Evolutionary conservation across 1,140 invertebrate species (phyloP).

Genomic region (Hyles vespertilio): DNA sequence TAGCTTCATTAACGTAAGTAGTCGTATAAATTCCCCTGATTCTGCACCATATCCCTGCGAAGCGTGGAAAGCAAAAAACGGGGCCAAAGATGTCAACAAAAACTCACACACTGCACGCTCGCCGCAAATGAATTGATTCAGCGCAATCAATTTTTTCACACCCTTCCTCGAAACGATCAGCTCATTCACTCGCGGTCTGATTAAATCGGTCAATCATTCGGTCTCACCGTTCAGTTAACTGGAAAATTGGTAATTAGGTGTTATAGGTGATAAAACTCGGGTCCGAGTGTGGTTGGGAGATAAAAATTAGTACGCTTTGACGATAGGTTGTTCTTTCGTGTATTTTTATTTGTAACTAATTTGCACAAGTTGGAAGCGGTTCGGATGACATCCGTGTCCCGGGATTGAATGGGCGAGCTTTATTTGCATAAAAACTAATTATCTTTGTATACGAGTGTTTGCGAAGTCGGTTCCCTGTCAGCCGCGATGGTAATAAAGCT

Average conservation of each 20-base stretch:
- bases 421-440: constrained; percentile 41
- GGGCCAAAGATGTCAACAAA: constrained; percentile 54
- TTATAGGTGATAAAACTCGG: constrained; percentile 55
- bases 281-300: constrained; percentile 16
- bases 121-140: constrained; percentile 66
- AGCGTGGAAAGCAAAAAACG: constrained; percentile 46
- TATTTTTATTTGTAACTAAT: constrained; percentile 8
- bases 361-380: constrained; percentile 4
- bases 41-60: constrained; percentile 24
- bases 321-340: constrained; percentile 1
- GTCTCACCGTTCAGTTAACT: constrained; percentile 66
- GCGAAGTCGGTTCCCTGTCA: constrained; percentile 20
- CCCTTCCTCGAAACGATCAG: constrained; percentile 32
- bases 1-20: no score
- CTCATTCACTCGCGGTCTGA: constrained; percentile 53
- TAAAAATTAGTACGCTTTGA: constrained; percentile 4
- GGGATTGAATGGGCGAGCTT: constrained; percentile 6
- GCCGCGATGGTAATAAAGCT: constrained; percentile 22
- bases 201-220: constrained; percentile 70
- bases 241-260: constrained; percentile 72
- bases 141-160: constrained; percentile 64
- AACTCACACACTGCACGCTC: constrained; percentile 28
- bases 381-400: constrained; percentile 3
- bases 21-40: no score
- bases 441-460: constrained; percentile 26